Base-by-base conservation (phyloP, 1,140 invertebrate genomes). In the Oryzaephilus surinamensis region DNA sequence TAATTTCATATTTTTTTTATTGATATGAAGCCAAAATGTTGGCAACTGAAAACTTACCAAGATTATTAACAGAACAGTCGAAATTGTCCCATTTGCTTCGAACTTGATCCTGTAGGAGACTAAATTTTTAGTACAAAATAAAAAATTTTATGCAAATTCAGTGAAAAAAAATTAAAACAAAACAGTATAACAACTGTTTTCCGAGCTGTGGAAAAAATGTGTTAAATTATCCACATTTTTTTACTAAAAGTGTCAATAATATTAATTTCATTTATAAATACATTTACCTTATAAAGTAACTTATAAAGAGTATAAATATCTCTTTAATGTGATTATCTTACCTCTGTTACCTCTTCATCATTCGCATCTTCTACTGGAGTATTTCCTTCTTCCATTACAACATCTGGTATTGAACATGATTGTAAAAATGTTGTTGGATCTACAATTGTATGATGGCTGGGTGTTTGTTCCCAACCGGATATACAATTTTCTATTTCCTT, bases 401-500 rank as follows among this genome's bases (percentile, higher is more conserved):
- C 70, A 41, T 74, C 73, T 1, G 67, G 56, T 23, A 73, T 72
- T 6, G 71, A 42, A 10, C 41, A 66, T 1, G 80, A 79, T 50
- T 95, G 87, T 7, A 94, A 69, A 30, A 95, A 63, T 4, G 80
- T 76, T 11, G 81, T 76, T 6, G 88, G 70, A 61, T 95, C 89
- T 37, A 95, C 57, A 41, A 74, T 65, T 12, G 73, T 71, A 54
- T 75, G 73, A 44, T 74, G 66, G 18, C 65, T 57, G 1, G 91
- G 89, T 0, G 86, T 87, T 6, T 67, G 64, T 55, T 89, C 81
- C 76, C 90, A 95, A 24, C 74, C 74, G 40, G 76, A 65, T 21
- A 81, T 64, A 34, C 92, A 78, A 52, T 74, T 70, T 54, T 82
- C 69, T 20, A 96, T 88, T 34, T 95, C 89, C 17, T 76, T 71